Percentiles rank a stretch among this genome's conserved stretches.
These are phyloP conservation scores for Glossophaga mutica DNA, from an alignment of 2,797 vertebrate species.

Conservation along the genomic window DNA sequence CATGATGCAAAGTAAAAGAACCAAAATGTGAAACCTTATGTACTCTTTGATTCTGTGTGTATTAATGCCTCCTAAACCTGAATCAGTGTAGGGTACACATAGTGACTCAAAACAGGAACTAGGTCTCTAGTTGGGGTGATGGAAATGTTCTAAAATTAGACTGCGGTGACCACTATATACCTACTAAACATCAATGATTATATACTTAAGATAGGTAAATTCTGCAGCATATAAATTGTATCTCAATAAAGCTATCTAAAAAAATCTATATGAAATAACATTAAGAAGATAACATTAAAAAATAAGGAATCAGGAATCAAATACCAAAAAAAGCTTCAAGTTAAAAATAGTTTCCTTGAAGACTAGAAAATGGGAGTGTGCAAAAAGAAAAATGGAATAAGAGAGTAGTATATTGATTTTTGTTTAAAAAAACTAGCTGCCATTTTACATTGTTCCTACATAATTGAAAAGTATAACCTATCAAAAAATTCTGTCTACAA, in stretches of 20 bases:
- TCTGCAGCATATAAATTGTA: neutral
- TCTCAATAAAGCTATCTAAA: neutral
- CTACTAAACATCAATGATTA: neutral
- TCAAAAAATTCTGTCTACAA: neutral
- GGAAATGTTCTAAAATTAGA: neutral
- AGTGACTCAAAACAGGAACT: neutral
- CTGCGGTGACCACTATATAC: neutral
- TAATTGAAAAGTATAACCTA: neutral
- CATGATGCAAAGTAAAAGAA: neutral
- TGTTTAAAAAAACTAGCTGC: neutral
- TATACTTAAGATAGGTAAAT: neutral
- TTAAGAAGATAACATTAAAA: neutral
- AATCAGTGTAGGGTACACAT: neutral
- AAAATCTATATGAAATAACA: neutral
- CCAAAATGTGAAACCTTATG: neutral
- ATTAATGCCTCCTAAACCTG: neutral
- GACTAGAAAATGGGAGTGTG: neutral
- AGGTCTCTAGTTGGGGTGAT: neutral
- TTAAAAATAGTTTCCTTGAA: neutral
- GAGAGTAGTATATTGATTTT: neutral
- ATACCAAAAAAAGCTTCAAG: neutral
- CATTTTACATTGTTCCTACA: neutral
- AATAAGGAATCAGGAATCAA: neutral
- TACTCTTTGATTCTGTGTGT: neutral
- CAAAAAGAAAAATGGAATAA: neutral